Evolutionary conservation across 2,113 vertebrate genomes (phyloP), one percentile per base, ranked within the genome.

Genomic region (Barbus barbus): DNA sequence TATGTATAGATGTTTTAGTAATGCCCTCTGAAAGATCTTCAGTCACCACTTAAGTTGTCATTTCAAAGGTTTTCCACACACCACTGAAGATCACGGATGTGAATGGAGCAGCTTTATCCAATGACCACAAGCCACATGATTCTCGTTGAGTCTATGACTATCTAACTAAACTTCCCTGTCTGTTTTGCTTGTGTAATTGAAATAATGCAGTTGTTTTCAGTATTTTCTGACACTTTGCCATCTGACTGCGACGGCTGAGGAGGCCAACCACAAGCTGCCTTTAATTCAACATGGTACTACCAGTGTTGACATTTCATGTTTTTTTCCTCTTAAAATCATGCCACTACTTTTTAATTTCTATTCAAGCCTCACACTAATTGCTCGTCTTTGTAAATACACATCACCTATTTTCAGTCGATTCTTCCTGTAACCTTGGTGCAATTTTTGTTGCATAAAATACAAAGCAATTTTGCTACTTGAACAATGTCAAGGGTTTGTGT

Each of bases 361-460:
- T 91, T 80, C 86, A 88, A 88, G 86, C 74, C 71, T 93, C 91
- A 89, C 84, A 24, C 51, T 91, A 86, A 91, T 86, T 88, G 41
- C 83, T 90, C 82, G 14, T 88, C 82, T 91, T 90, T 94, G 94
- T 95, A 94, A 92, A 93, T 93, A 92, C 84, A 67, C 91, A 4
- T 72, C 69, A 88, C 84, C 83, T 78, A 82, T 9, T 87, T 60
- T 87, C 78, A 22, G 24, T 86, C 69, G 46, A 86, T 87, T 84
- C 78, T 87, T 56, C 67, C 82, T 93, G 89, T 93, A 91, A 90
- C 89, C 86, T 89, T 84, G 87, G 92, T 94, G 93, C 93, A 94
- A 93, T 94, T 87, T 94, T 87, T 90, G 91, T 93, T 93, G 91
- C 92, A 89, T 94, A 92, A 93, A 95, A 93, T 91, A 94, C 91